A percentile compares a stretch with the other conserved stretches of the same genome.
These are phyloP conservation scores for Trachelus tabidus DNA, from an alignment of 2,888 invertebrate genomes.

Conservation along the genomic window DNA sequence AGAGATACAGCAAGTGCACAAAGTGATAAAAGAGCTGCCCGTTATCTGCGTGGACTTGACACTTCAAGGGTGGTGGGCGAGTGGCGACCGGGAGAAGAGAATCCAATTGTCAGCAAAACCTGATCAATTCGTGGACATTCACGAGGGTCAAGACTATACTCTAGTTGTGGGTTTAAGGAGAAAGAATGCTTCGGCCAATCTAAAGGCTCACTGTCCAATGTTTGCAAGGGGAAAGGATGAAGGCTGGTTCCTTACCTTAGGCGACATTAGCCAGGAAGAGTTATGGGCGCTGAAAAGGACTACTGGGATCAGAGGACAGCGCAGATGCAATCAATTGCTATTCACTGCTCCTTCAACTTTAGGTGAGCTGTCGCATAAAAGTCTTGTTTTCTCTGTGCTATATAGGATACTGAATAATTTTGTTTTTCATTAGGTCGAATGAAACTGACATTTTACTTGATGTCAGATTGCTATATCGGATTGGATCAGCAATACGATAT, in stretches of 20 bases:
- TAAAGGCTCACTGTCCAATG: constrained; percentile 80
- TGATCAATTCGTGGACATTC: constrained; percentile 39
- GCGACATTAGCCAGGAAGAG: constrained; percentile 77
- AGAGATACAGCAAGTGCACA: constrained; percentile 74
- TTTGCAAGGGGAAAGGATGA: constrained; percentile 96
- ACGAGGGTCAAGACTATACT: constrained; percentile 74
- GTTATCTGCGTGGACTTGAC: constrained; percentile 48
- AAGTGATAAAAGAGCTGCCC: constrained; percentile 59
- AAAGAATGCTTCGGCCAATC: constrained; percentile 69
- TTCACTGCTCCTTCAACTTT: constrained; percentile 71
- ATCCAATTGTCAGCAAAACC: constrained; percentile 32
- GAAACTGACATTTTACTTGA: constrained; percentile 82
- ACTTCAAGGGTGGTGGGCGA: constrained; percentile 39
- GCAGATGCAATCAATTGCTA: constrained; percentile 69
- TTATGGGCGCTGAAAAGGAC: constrained; percentile 86
- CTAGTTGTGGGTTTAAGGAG: constrained; percentile 71
- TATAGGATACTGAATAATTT: background rate
- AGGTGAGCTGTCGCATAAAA: constrained; percentile 1
- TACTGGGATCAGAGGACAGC: constrained; percentile 68
- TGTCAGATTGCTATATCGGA: constrained; percentile 94
- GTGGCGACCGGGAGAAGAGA: constrained; percentile 17
- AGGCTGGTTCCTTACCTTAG: constrained; percentile 93
- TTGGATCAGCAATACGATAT: constrained; percentile 89
- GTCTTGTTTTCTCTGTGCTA: background rate
- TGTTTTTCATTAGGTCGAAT: constrained; percentile 73